Conservation (phyloP, 2,113 vertebrate genomes). For the Bos javanicus region DNA sequence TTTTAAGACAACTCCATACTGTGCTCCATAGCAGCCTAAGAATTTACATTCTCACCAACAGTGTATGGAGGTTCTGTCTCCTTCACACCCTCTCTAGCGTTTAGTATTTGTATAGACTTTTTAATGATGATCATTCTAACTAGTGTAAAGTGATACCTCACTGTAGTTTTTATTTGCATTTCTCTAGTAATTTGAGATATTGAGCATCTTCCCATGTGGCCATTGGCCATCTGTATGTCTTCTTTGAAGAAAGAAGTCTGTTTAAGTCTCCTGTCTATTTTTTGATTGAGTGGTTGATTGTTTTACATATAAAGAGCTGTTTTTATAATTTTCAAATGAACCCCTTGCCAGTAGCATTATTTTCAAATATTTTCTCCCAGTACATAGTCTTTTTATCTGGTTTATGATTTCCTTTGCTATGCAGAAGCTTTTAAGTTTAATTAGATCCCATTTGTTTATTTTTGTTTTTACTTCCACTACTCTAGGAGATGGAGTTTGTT, state of each 20-base stretch:
- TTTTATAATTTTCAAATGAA: background rate
- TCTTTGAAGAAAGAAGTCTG: background rate
- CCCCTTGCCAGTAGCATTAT: background rate
- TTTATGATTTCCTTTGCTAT: background rate
- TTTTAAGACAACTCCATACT: background rate
- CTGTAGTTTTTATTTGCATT: background rate
- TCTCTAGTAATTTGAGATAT: background rate
- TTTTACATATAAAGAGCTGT: background rate
- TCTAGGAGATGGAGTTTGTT: background rate
- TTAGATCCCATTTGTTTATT: background rate
- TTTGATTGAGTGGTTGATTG: background rate
- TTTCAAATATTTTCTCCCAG: background rate
- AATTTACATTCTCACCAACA: background rate
- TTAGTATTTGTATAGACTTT: background rate
- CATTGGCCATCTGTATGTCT: background rate
- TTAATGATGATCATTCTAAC: background rate
- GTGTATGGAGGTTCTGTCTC: background rate
- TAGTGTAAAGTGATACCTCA: background rate
- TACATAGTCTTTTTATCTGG: background rate
- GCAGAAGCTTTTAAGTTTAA: background rate
- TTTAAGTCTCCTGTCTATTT: background rate
- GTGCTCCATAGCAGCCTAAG: background rate
- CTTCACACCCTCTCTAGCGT: background rate
- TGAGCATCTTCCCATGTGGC: background rate
- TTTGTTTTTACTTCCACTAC: background rate